Evolutionary conservation across 2,888 invertebrate species (phyloP).

Genomic region (Parapristionchus giblindavisi): DNA sequence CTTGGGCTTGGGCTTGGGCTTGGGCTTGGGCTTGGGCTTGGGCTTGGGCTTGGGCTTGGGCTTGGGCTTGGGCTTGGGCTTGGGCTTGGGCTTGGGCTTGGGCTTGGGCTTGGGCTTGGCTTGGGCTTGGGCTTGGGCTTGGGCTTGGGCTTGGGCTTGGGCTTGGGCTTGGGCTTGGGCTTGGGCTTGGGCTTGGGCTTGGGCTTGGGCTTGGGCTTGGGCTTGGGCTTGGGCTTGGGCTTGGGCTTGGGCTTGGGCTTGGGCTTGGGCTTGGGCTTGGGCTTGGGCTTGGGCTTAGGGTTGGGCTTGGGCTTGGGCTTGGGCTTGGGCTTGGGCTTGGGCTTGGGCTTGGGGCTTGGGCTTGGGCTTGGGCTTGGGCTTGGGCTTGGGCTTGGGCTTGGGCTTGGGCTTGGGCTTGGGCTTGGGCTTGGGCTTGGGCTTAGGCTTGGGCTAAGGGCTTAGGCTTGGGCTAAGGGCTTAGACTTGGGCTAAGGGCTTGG

Average conservation of each 20-base stretch:
- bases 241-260: conserved; percentile 32
- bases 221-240: background rate
- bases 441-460: too few relatives aligned
- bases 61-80: conserved; percentile 36
- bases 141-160: too few relatives aligned
- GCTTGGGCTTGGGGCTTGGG: too few relatives aligned
- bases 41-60: conserved; percentile 36
- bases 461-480: too few relatives aligned
- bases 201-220: conserved; percentile 26
- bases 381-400: too few relatives aligned
- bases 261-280: conserved; percentile 38
- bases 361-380: conserved; percentile 36
- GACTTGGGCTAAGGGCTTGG: too few relatives aligned
- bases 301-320: conserved; percentile 34
- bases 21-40: conserved; percentile 11
- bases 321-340: conserved; percentile 33
- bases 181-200: conserved; percentile 34
- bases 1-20: conserved; percentile 29
- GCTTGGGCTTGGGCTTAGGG: too few relatives aligned
- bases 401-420: too few relatives aligned
- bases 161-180: conserved; percentile 34
- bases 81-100: conserved; percentile 37
- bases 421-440: too few relatives aligned
- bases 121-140: conserved; percentile 42
- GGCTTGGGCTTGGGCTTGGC: conserved; percentile 42